Percentiles rank a stretch among this genome's conserved stretches.
Evolutionary conservation across 1,140 invertebrate genomes (phyloP).

Genomic region (Latrodectus geometricus): DNA sequence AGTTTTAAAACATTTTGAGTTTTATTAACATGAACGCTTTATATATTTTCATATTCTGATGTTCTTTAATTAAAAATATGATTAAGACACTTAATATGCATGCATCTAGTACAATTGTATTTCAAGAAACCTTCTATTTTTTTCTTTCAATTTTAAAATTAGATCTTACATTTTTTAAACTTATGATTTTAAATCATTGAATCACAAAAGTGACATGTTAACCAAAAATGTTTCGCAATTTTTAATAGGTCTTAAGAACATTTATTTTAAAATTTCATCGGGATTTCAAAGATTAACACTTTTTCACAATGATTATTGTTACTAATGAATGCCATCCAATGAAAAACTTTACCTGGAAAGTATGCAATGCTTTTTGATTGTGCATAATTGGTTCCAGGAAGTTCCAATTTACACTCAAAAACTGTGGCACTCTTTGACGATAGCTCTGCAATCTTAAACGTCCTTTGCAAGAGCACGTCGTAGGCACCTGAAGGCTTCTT

Average conservation of each 20-base stretch:
- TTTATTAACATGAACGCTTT: too few species aligned
- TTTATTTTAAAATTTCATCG: not conserved
- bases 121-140: too few species aligned
- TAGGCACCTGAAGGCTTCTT: constrained; percentile 27
- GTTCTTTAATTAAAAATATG: not conserved
- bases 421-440: constrained; percentile 41
- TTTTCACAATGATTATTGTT: not conserved
- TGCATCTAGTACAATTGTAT: too few species aligned
- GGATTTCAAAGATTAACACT: too few species aligned
- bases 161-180: not conserved
- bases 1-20: too few species aligned
- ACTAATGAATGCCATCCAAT: not conserved
- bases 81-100: too few species aligned
- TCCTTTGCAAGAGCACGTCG: constrained; percentile 45
- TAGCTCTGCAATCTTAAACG: constrained; percentile 45
- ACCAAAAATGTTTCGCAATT: not conserved
- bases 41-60: not conserved
- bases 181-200: not conserved
- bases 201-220: not conserved
- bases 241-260: not conserved
- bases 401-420: constrained; percentile 55
- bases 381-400: constrained; percentile 53
- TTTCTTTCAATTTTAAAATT: too few species aligned
- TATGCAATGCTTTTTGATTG: constrained; percentile 54
- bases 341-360: constrained; percentile 33